Evolutionary conservation across 1,140 invertebrate species (phyloP).

Genomic region (Drosophila pandora): DNA sequence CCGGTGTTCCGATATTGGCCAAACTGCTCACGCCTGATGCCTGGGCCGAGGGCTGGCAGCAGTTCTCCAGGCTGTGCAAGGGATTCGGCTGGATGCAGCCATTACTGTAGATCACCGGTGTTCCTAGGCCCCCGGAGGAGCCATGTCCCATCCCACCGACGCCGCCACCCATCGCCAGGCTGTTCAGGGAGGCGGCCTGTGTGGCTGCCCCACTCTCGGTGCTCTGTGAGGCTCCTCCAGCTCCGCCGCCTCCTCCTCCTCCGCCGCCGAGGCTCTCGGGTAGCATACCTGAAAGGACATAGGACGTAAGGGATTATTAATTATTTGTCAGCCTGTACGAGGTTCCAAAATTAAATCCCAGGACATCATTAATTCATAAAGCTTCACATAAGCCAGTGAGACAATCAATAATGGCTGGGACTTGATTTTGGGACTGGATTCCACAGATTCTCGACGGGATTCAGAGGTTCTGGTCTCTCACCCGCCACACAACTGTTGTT

Average conservation of each 20-base stretch:
- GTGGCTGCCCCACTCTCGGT: conserved; percentile 42
- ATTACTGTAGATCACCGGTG: conserved; percentile 63
- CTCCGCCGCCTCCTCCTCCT: conserved; percentile 9
- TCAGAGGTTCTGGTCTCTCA: conserved; percentile 1
- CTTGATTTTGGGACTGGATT: neutral
- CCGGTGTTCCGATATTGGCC: conserved; percentile 86
- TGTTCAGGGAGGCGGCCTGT: conserved; percentile 52
- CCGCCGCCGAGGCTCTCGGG: conserved; percentile 7
- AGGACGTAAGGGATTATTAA: neutral
- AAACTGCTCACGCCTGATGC: conserved; percentile 88
- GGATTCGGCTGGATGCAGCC: conserved; percentile 74
- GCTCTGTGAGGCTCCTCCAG: conserved; percentile 8
- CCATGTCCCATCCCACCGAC: neutral
- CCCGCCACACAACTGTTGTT: conserved; percentile 69
- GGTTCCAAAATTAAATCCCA: conserved; percentile 1
- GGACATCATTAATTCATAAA: neutral
- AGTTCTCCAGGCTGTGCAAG: conserved; percentile 77
- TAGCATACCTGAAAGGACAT: conserved; percentile 5
- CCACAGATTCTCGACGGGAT: neutral
- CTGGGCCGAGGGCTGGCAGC: conserved; percentile 81
- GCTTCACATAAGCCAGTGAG: neutral
- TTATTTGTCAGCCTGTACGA: neutral
- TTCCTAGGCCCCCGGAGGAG: conserved; percentile 34
- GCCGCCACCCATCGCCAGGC: conserved; percentile 52
- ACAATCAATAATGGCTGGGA: neutral